These are phyloP conservation scores for Lithodes maja DNA, from an alignment of 2,888 invertebrate species.

Conservation along the genomic window DNA sequence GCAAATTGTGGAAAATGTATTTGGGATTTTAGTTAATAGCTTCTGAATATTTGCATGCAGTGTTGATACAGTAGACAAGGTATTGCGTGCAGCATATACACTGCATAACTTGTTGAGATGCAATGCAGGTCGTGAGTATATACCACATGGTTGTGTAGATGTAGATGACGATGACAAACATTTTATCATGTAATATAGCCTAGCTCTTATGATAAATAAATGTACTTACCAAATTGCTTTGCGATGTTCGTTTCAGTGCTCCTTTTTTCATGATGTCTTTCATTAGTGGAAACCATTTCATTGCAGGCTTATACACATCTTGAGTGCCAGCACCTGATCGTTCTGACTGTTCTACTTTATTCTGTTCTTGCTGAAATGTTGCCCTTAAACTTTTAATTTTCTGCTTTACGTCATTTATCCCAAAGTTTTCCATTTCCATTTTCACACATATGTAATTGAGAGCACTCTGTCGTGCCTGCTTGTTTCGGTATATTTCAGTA, in stretches of 20 bases:
- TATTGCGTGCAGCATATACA: slow-evolving; percentile 23
- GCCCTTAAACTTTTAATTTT: slow-evolving; percentile 43
- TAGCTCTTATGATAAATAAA: slow-evolving; percentile 23
- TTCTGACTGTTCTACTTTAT: slow-evolving; percentile 34
- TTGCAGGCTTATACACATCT: slow-evolving; percentile 30
- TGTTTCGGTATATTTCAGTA: slow-evolving; percentile 31
- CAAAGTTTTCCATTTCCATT: slow-evolving; percentile 36
- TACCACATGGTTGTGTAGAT: slow-evolving; percentile 42
- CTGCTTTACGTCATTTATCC: slow-evolving; percentile 35
- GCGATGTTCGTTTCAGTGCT: slow-evolving; percentile 32
- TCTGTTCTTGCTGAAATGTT: slow-evolving; percentile 47
- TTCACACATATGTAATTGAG: neutral
- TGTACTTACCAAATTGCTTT: slow-evolving; percentile 39
- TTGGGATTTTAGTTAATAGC: slow-evolving; percentile 13
- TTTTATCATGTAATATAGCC: slow-evolving; percentile 1
- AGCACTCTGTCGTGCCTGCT: slow-evolving; percentile 19
- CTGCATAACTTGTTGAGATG: slow-evolving; percentile 30
- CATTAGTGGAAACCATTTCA: slow-evolving; percentile 44
- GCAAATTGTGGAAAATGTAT: slow-evolving; percentile 29
- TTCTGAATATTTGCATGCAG: slow-evolving; percentile 30
- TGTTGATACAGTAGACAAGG: slow-evolving; percentile 33
- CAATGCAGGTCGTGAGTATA: slow-evolving; percentile 35
- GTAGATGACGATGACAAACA: slow-evolving; percentile 21
- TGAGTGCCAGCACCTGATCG: slow-evolving; percentile 17
- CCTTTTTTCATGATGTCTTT: slow-evolving; percentile 36